phyloP scores from a whole-genome alignment of 2,888 invertebrate species.

The Yponomeuta cagnagella region DNA sequence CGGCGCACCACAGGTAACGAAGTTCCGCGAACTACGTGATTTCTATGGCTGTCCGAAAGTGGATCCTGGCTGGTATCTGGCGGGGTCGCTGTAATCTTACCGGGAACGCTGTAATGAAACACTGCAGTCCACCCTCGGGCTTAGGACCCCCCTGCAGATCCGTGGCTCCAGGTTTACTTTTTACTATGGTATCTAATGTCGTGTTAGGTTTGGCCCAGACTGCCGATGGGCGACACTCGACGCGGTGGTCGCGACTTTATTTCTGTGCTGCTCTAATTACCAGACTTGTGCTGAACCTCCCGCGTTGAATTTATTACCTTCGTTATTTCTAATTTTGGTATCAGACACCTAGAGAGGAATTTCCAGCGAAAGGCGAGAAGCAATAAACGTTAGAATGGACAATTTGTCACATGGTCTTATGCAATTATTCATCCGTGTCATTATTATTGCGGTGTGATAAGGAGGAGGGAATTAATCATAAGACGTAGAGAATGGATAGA shows the following conservation, averaged over 20 bases:
- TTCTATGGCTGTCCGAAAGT: conserved; percentile 71
- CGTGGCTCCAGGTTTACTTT: conserved; percentile 31
- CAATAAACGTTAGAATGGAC: conserved; percentile 2
- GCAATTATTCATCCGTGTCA: conserved; percentile 13
- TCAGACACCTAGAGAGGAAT: not conserved
- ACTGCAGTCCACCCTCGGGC: conserved; percentile 38
- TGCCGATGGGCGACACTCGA: conserved; percentile 26
- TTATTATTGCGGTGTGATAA: conserved; percentile 1
- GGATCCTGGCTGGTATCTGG: conserved; percentile 50
- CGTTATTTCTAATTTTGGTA: conserved; percentile 20
- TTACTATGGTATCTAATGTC: conserved; percentile 42
- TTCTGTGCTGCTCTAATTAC: conserved; percentile 41
- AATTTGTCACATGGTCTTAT: conserved; percentile 4
- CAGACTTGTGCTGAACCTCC: conserved; percentile 38
- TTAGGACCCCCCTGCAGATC: conserved; percentile 30
- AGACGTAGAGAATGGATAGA: conserved; percentile 16
- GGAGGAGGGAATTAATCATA: conserved; percentile 16
- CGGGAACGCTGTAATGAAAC: conserved; percentile 57
- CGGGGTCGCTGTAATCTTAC: conserved; percentile 44
- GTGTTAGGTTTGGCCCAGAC: conserved; percentile 12
- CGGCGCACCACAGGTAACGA: conserved; percentile 71
- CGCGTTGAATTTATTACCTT: conserved; percentile 48
- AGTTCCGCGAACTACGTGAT: conserved; percentile 75
- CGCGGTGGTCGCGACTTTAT: conserved; percentile 53
- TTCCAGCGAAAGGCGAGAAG: not conserved